These are phyloP conservation scores for Phanerotoma sp. DNA, from an alignment of 2,888 invertebrate genomes.

Conservation along the genomic window DNA sequence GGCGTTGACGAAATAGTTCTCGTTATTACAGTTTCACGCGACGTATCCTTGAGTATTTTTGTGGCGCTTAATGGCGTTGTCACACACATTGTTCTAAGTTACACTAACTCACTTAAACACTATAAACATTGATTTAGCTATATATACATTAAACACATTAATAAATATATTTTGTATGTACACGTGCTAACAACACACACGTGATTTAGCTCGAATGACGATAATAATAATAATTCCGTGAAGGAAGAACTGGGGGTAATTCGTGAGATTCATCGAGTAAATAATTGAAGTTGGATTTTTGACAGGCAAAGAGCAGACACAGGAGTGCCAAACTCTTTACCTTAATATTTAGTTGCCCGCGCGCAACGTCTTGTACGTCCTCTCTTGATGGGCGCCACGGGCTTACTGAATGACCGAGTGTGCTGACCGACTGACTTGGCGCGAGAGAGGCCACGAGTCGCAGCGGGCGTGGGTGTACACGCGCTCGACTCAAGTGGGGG, in stretches of 20 bases:
- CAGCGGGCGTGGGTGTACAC: slow-evolving; percentile 51
- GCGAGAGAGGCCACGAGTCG: slow-evolving; percentile 39
- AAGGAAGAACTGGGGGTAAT: neutral
- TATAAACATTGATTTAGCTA: slow-evolving; percentile 4
- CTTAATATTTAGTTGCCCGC: slow-evolving; percentile 10
- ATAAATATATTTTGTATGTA: neutral
- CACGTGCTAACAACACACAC: slow-evolving; percentile 7
- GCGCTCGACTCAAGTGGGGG: slow-evolving; percentile 39
- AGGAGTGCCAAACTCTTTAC: slow-evolving; percentile 3
- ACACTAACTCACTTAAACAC: slow-evolving; percentile 22
- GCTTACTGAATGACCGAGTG: slow-evolving; percentile 54
- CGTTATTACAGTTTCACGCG: slow-evolving; percentile 36
- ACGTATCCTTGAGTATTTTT: slow-evolving; percentile 51
- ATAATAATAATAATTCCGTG: neutral
- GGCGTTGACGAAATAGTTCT: slow-evolving; percentile 41
- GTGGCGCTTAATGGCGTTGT: slow-evolving; percentile 50
- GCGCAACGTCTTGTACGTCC: slow-evolving; percentile 34
- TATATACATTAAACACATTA: slow-evolving; percentile 9
- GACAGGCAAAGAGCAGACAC: slow-evolving; percentile 5
- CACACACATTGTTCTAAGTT: slow-evolving; percentile 49
- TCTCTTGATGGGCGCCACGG: slow-evolving; percentile 52
- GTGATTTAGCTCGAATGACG: neutral
- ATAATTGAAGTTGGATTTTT: neutral
- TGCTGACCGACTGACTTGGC: slow-evolving; percentile 47
- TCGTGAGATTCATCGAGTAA: neutral